Evolutionary conservation across 1,140 invertebrate genomes (phyloP), one percentile per base, ranked within the genome.

Genomic region (Potamilus streckersoni): DNA sequence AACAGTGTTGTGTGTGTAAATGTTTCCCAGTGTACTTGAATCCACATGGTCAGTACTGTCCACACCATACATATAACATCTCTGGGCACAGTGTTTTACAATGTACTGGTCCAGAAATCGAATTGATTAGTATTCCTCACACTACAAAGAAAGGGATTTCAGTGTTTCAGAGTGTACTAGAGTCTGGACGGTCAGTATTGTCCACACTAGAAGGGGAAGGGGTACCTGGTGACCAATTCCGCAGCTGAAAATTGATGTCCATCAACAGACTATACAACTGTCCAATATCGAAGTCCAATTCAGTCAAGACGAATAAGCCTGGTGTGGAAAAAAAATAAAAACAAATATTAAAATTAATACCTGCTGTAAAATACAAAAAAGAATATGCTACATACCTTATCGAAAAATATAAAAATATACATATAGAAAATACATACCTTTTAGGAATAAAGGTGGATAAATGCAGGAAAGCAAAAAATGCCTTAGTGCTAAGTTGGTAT

Each of bases 271-370:
- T 91, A 81, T 93, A 93, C 60, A 94, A 91, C 71, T 93, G 92
- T 5, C 90, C 91, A 78, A 94, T 90, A 84, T 94, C 93, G 73
- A 92, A 88, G 75, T 93, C 92, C 0, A 92, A 88, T 20, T 91
- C 90, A 4, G 92, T 93, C 73, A 94, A 91, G 0, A 93, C 92
- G 78, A 93, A 92, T 84, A 93, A 90, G 77, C 93, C 93, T 93
- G 89, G 27, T 87, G 87, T 82, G 83, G 78, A 79, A 74, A 78
- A 56, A 76, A 16, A n/a, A 57, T 0, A 71, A 49, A 71, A 67
- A 69, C 19, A 72, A 57, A 17, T 38, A 16, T 8, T 17, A 2
- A 31, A 63, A 59, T 20, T 16, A 38, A 19, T 71, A 23, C 12
- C 20, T 71, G 27, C 19, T 59, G 14, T 55, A 19, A 75, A 23